Evolutionary conservation across 2,888 invertebrate genomes (phyloP).

Genomic region (Callinectes sapidus): DNA sequence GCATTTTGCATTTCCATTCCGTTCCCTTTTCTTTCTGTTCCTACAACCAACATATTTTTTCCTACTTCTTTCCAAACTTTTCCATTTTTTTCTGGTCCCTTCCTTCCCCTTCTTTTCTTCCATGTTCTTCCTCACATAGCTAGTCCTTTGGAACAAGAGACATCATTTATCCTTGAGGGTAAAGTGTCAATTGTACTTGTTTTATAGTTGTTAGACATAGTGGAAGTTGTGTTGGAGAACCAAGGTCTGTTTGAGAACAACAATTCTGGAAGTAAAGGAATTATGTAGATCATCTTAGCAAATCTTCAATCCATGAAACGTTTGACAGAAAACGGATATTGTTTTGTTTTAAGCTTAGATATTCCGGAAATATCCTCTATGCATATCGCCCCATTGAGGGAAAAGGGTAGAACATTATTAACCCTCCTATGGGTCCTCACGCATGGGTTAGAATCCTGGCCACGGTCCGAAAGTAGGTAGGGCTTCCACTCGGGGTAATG

Average conservation of each 20-base stretch:
- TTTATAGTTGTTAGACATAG: background rate
- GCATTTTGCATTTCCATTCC: background rate
- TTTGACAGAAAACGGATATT: no score
- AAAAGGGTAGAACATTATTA: background rate
- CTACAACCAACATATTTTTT: background rate
- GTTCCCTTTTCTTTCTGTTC: background rate
- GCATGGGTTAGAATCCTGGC: no score
- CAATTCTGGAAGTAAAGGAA: background rate
- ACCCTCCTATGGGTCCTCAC: background rate
- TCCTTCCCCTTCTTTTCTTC: background rate
- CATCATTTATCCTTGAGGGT: background rate
- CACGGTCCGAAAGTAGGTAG: no score
- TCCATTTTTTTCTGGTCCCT: background rate
- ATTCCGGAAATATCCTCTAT: no score
- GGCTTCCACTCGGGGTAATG: no score
- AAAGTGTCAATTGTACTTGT: background rate
- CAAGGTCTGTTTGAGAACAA: background rate
- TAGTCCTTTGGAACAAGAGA: background rate
- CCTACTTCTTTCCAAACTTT: background rate
- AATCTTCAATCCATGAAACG: no score
- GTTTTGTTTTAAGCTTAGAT: no score
- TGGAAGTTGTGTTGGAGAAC: background rate
- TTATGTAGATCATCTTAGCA: no score
- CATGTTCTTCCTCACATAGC: background rate
- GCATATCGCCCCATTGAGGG: no score